These are phyloP conservation scores for Vultur gryphus DNA, from an alignment of 2,797 vertebrate species.

Conservation along the genomic window DNA sequence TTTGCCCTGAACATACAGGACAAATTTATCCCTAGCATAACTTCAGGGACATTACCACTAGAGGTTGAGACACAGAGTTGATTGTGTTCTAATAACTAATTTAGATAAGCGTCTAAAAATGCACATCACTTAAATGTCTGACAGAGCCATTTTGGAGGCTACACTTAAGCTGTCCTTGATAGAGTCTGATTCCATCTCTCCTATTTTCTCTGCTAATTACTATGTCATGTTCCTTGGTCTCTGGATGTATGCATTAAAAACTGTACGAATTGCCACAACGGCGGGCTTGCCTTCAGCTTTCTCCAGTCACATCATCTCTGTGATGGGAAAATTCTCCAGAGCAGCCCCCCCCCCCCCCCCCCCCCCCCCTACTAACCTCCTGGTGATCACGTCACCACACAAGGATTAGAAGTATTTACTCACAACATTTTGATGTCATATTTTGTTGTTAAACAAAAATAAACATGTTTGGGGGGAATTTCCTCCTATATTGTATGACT, in stretches of 20 bases:
- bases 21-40: slow-evolving; percentile 23
- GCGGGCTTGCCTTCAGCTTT: background rate
- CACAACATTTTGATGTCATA: background rate
- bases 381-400: background rate
- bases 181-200: slow-evolving; percentile 45
- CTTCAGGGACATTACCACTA: background rate
- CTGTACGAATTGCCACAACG: background rate
- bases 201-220: slow-evolving; percentile 59
- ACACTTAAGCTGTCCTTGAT: slow-evolving; percentile 3
- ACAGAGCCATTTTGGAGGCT: slow-evolving; percentile 15
- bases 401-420: background rate
- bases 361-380: background rate
- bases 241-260: background rate
- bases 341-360: background rate
- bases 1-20: background rate
- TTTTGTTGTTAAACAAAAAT: background rate
- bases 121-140: slow-evolving; percentile 32
- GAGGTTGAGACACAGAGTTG: slow-evolving; percentile 14
- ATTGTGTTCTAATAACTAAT: slow-evolving; percentile 48
- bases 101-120: slow-evolving; percentile 56
- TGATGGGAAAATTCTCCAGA: background rate
- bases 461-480: background rate
- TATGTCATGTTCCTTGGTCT: background rate
- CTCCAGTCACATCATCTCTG: background rate
- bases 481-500: background rate